Conservation (phyloP, 2,113 vertebrate species). For the Myotis yumanensis region DNA sequence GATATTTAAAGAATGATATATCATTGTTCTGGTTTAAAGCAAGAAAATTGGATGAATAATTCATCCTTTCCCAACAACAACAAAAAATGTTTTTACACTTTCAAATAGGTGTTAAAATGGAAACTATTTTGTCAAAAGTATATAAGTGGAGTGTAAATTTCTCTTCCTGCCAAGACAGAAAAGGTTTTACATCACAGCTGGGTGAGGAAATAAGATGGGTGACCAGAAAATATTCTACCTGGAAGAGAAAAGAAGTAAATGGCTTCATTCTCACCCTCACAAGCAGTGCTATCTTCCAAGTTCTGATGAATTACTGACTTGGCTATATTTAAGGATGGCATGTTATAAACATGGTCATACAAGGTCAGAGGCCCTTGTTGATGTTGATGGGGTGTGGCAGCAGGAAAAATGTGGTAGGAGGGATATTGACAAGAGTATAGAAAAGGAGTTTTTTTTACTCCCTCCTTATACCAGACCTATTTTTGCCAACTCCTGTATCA, state of each 20-base stretch:
- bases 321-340: background rate
- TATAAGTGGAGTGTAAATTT: conserved; percentile 73
- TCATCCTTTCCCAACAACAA: conserved; percentile 54
- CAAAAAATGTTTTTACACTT: conserved; percentile 76
- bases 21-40: conserved; percentile 53
- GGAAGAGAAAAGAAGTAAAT: background rate
- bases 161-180: conserved; percentile 67
- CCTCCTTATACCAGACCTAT: background rate
- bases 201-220: conserved; percentile 67
- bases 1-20: conserved; percentile 36
- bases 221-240: conserved; percentile 44
- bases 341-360: background rate
- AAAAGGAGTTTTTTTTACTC: background rate
- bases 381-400: background rate
- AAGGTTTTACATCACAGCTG: conserved; percentile 67
- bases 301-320: background rate
- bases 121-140: conserved; percentile 66
- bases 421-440: background rate
- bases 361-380: background rate
- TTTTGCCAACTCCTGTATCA: background rate
- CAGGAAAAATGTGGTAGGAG: background rate
- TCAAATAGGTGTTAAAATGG: conserved; percentile 77
- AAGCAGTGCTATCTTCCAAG: background rate
- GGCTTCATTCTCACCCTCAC: background rate
- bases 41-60: conserved; percentile 74